phyloP scores from a whole-genome alignment of 2,888 invertebrate species.

The Fabriciana adippe region DNA sequence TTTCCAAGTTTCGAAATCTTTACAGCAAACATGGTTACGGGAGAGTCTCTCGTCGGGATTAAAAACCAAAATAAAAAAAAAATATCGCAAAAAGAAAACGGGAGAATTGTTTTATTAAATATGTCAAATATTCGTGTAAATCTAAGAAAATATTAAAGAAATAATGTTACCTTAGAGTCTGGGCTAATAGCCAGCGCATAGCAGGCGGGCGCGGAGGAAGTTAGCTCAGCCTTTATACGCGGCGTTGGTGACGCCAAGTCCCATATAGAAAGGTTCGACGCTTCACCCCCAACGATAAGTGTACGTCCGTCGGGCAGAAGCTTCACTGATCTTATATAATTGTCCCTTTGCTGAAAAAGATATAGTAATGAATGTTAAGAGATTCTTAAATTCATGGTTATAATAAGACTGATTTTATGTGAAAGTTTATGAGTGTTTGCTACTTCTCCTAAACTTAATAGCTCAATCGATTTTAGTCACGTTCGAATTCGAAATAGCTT shows the following conservation, averaged over 20 bases:
- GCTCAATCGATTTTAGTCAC: too few species aligned
- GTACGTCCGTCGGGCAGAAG: conserved; percentile 95
- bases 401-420: neutral
- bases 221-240: conserved; percentile 95
- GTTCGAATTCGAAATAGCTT: too few species aligned
- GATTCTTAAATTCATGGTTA: neutral
- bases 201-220: conserved; percentile 96
- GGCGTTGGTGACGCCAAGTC: conserved; percentile 96
- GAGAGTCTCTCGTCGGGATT: too few species aligned
- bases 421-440: neutral
- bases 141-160: neutral
- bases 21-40: too few species aligned
- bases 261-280: conserved; percentile 97
- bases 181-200: conserved; percentile 98
- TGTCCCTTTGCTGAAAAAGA: conserved; percentile 90
- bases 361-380: neutral
- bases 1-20: too few species aligned
- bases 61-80: too few species aligned
- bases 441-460: neutral
- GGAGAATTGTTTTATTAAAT: too few species aligned
- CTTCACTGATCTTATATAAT: conserved; percentile 97
- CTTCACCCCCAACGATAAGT: conserved; percentile 97
- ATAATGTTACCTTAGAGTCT: conserved; percentile 88
- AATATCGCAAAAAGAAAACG: too few species aligned
- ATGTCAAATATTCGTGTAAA: too few species aligned